These are phyloP conservation scores for Drosophila virilis DNA, from an alignment of 1,140 invertebrate species.

Conservation along the genomic window DNA sequence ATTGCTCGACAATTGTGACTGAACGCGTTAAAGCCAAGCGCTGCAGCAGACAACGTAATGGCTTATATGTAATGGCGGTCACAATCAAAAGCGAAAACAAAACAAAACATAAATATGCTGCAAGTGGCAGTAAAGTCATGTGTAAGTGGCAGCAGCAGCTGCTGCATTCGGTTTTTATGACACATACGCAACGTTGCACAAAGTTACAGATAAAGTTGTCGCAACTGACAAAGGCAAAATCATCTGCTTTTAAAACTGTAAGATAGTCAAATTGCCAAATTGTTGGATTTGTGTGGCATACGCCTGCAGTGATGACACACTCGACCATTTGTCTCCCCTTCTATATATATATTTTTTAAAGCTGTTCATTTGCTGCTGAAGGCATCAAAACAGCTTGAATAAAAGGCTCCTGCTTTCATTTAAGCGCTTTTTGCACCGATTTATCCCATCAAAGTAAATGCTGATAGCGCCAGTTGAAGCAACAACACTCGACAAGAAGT, in stretches of 20 bases:
- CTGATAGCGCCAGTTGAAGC: conserved; percentile 46
- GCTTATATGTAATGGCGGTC: conserved; percentile 64
- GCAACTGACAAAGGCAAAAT: conserved; percentile 36
- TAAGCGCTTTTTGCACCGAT: conserved; percentile 52
- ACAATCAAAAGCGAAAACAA: conserved; percentile 32
- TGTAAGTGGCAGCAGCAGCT: conserved; percentile 45
- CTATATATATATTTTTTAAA: too few relatives aligned
- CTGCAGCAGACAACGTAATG: conserved; percentile 63
- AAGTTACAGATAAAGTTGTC: conserved; percentile 25
- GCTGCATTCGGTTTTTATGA: conserved; percentile 58
- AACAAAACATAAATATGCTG: conserved; percentile 64
- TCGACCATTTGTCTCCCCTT: conserved; percentile 17
- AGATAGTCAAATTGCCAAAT: conserved; percentile 39
- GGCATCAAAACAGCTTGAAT: conserved; percentile 6
- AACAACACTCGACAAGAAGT: conserved; percentile 34
- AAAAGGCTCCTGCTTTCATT: conserved; percentile 49
- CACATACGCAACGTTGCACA: conserved; percentile 72
- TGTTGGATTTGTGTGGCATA: conserved; percentile 41
- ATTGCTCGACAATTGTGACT: conserved; percentile 28
- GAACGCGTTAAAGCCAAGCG: too few relatives aligned
- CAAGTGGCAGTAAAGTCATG: conserved; percentile 58
- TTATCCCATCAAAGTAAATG: conserved; percentile 61
- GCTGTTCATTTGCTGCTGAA: conserved; percentile 46
- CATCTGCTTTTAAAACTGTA: conserved; percentile 28
- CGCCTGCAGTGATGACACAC: conserved; percentile 37